Evolutionary conservation across 2,797 vertebrate species (phyloP), one percentile per base, ranked within the genome.

Genomic region (Hipposideros larvatus): DNA sequence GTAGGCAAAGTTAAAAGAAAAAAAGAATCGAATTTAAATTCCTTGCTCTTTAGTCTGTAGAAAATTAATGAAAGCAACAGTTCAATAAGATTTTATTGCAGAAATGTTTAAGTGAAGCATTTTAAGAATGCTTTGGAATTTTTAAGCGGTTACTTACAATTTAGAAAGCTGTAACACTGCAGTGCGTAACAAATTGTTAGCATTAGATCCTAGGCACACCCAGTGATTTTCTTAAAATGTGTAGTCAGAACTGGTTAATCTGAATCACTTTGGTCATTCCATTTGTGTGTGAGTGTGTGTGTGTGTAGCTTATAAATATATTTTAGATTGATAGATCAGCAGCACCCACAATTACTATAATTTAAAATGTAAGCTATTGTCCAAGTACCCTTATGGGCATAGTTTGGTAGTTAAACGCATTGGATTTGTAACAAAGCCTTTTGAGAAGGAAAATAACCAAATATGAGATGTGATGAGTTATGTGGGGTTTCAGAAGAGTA

Each of bases 1-100:
- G 98, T 98, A 96, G 97, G 96, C 95, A 98, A 98, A 98, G 95
- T 98, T 94, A 70, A 96, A 97, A 93, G 86, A 11, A 70, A 94
- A 89, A 94, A 94, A 93, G 91, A 93, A 96, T 86, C 61, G 3
- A 91, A 75, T 96, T 98, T 96, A 95, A 85, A 95, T 98, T 95
- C 79, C 90, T 98, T 93, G 96, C 93, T 97, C 91, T 98, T 87
- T 63, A 91, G 87, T 93, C 95, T 98, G 94, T 96, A 98, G 97
- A 98, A 98, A 98, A 98, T 98, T 98, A 98, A 98, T 97, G 97
- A 98, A 98, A 98, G 94, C 96, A 98, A 97, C 97, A 98, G 96
- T 98, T 98, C 97, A 97, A 73, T 97, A 97, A 98, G 98, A 98
- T 98, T 98, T 98, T 98, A 98, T 97, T 98, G 96, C 97, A 98